A percentile compares a stretch with the other conserved stretches of the same genome.
Evolutionary conservation across 2,797 vertebrate species (phyloP).

Genomic region (Diglossa cyanea): DNA sequence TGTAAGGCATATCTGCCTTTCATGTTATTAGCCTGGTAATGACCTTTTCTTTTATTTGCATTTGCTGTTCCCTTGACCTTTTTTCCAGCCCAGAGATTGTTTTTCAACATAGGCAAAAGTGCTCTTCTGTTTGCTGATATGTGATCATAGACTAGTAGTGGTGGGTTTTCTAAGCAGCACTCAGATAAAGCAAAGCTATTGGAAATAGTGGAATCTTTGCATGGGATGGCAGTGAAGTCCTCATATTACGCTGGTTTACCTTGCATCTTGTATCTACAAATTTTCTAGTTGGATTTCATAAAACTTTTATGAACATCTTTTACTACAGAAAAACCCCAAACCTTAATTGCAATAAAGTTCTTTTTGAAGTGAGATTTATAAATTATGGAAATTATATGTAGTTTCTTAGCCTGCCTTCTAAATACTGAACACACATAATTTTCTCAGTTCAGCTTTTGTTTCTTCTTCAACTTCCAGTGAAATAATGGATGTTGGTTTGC

Average conservation of each 20-base stretch:
- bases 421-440: neutral
- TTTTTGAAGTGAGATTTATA: neutral
- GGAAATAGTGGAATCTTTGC: neutral
- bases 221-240: neutral
- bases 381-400: fast-evolving
- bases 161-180: neutral
- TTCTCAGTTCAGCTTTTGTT: neutral
- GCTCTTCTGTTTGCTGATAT: neutral
- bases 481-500: neutral
- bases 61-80: neutral
- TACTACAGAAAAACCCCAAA: neutral
- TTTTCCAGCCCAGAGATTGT: neutral
- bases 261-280: neutral
- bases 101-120: neutral
- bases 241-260: neutral
- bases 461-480: neutral
- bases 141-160: neutral
- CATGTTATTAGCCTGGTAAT: neutral
- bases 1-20: neutral
- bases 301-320: neutral
- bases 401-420: neutral
- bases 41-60: neutral
- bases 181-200: neutral
- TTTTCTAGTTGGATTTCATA: neutral
- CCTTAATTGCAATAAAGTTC: neutral